Percentiles rank a stretch among this genome's conserved stretches.
Evolutionary conservation across 2,888 invertebrate genomes (phyloP).

Genomic region (Prosapia bicincta): DNA sequence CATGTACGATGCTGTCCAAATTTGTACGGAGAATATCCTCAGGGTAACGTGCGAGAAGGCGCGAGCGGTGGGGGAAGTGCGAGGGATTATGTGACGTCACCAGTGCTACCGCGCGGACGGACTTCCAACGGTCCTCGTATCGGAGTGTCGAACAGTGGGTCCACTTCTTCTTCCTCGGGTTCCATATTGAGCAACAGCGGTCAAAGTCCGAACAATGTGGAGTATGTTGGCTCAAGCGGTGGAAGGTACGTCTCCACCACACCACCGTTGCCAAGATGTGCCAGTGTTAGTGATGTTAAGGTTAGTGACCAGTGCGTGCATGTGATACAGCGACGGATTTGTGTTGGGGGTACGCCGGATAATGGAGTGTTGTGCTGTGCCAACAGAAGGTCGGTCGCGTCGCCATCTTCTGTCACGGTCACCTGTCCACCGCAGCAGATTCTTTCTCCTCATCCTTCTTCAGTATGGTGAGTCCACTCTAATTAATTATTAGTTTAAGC

Average conservation of each 20-base stretch:
- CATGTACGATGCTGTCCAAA: slow-evolving; percentile 35
- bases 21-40: slow-evolving; percentile 6
- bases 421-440: not conserved
- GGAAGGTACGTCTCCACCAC: slow-evolving; percentile 53
- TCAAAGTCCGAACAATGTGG: slow-evolving; percentile 44
- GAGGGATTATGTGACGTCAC: slow-evolving; percentile 16
- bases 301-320: slow-evolving; percentile 1
- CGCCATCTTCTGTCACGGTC: not conserved
- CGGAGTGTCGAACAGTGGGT: slow-evolving; percentile 38
- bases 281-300: slow-evolving; percentile 28
- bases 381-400: slow-evolving; percentile 4
- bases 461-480: slow-evolving; percentile 30
- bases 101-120: slow-evolving; percentile 21
- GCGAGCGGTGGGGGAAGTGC: slow-evolving; percentile 14
- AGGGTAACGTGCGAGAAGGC: slow-evolving; percentile 15
- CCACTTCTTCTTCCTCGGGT: slow-evolving; percentile 49
- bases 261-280: slow-evolving; percentile 33
- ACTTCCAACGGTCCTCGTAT: not conserved
- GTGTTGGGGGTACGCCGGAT: not conserved
- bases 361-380: slow-evolving; percentile 11
- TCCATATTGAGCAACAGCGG: slow-evolving; percentile 20
- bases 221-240: slow-evolving; percentile 62
- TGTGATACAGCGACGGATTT: not conserved
- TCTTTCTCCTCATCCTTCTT: slow-evolving; percentile 20
- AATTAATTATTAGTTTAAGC: no score